Evolutionary conservation across 2,797 vertebrate species (phyloP).

Genomic region (Trematomus bernacchii): DNA sequence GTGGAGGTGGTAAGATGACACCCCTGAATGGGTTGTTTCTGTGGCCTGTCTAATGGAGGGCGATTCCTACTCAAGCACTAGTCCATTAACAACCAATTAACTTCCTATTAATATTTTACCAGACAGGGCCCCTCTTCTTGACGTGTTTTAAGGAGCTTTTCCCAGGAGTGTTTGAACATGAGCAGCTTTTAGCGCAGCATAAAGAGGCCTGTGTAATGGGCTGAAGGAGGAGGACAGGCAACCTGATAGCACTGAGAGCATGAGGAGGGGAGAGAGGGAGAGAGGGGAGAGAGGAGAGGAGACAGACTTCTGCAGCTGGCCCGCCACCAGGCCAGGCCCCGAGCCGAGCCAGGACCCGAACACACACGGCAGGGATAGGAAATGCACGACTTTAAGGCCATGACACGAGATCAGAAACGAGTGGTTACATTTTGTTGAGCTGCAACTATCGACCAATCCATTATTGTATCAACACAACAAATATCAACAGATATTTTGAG

Average conservation of each 20-base stretch:
- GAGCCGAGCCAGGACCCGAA: slow-evolving; percentile 33
- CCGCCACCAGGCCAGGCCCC: slow-evolving; percentile 48
- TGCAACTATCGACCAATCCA: too few relatives aligned
- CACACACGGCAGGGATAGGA: slow-evolving; percentile 42
- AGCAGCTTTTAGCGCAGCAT: slow-evolving; percentile 88
- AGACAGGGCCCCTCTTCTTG: slow-evolving; percentile 84
- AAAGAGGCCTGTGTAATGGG: slow-evolving; percentile 87
- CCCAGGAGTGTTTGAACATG: slow-evolving; percentile 87
- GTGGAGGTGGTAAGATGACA: slow-evolving; percentile 76
- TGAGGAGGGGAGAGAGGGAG: slow-evolving; percentile 60
- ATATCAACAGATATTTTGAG: too few relatives aligned
- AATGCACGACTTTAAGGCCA: slow-evolving; percentile 64
- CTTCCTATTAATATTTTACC: slow-evolving; percentile 89
- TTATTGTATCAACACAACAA: too few relatives aligned
- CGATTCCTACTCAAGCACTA: slow-evolving; percentile 79
- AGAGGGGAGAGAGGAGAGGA: slow-evolving; percentile 58
- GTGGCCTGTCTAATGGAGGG: slow-evolving; percentile 79
- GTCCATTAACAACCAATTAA: slow-evolving; percentile 89
- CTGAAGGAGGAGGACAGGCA: slow-evolving; percentile 82
- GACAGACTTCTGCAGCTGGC: slow-evolving; percentile 81
- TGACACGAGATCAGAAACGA: slow-evolving; percentile 64
- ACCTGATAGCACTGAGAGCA: slow-evolving; percentile 83
- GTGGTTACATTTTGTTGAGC: slow-evolving; percentile 26
- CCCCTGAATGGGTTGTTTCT: slow-evolving; percentile 70
- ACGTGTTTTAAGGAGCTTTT: slow-evolving; percentile 84